Conservation (phyloP, 2,113 vertebrate genomes). For the Serilophus lunatus region DNA sequence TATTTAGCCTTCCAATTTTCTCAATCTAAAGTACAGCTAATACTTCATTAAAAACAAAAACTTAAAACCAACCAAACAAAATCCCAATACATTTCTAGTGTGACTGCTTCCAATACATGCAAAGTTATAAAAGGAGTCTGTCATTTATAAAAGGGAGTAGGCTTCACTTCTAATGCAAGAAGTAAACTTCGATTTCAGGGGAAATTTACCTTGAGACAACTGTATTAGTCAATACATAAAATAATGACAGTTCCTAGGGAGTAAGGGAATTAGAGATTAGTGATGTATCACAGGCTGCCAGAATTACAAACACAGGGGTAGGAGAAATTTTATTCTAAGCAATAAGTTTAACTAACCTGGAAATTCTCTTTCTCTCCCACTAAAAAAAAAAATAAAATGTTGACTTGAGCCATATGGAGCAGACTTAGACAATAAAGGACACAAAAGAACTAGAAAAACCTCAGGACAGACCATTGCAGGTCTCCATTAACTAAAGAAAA, state of each 20-base stretch:
- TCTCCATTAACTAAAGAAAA: not conserved
- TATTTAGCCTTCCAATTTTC: not conserved
- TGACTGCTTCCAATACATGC: not conserved
- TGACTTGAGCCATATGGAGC: not conserved
- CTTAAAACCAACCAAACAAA: not conserved
- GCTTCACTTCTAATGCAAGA: conserved; percentile 42
- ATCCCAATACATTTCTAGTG: not conserved
- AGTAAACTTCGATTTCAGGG: conserved; percentile 65
- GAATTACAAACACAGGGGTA: conserved; percentile 42
- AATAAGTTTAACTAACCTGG: conserved; percentile 21
- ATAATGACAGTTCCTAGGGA: conserved; percentile 65
- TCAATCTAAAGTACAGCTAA: not conserved
- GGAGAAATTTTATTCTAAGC: conserved; percentile 40
- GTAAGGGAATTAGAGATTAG: conserved; percentile 60
- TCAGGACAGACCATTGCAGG: not conserved
- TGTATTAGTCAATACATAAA: conserved; percentile 65
- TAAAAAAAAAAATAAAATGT: not conserved
- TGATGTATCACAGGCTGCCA: conserved; percentile 56
- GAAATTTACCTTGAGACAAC: conserved; percentile 66
- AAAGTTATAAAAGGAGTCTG: conserved; percentile 32
- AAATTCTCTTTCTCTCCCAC: not conserved
- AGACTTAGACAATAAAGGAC: not conserved
- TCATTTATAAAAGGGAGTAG: conserved; percentile 38
- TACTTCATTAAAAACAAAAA: not conserved
- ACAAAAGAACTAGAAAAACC: not conserved